Evolutionary conservation across 2,888 invertebrate species (phyloP).

Genomic region (Xylota sylvarum): DNA sequence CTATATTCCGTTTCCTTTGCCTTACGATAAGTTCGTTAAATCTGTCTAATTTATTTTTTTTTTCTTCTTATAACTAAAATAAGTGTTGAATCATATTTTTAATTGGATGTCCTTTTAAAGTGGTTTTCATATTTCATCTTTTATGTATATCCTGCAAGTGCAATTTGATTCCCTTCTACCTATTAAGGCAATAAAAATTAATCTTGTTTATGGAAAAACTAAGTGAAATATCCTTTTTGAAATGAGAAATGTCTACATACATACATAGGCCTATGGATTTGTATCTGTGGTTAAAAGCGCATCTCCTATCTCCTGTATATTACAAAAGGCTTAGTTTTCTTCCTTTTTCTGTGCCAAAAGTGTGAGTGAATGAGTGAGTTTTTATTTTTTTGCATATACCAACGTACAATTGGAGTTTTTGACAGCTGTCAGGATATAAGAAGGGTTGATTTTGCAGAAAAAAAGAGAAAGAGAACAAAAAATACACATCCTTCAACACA

Average conservation of each 20-base stretch:
- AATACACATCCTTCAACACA: constrained; percentile 49
- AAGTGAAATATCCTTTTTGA: constrained; percentile 50
- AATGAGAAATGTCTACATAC: constrained; percentile 44
- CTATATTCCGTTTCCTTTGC: background rate
- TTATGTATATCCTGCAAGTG: constrained; percentile 10
- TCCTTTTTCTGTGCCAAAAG: constrained; percentile 43
- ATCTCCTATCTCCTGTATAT: constrained; percentile 33
- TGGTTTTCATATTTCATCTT: background rate
- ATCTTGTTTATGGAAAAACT: constrained; percentile 28
- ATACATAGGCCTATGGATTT: constrained; percentile 51
- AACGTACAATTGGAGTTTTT: constrained; percentile 62
- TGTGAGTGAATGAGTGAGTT: constrained; percentile 43
- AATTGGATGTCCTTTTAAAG: constrained; percentile 7
- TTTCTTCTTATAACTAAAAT: constrained; percentile 4
- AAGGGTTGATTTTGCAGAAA: constrained; percentile 50
- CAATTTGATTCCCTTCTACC: constrained; percentile 5
- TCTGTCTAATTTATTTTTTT: constrained; percentile 56
- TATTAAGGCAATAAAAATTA: constrained; percentile 20
- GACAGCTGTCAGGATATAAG: constrained; percentile 73
- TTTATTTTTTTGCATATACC: constrained; percentile 37
- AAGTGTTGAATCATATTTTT: constrained; percentile 15
- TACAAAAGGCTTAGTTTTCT: constrained; percentile 38
- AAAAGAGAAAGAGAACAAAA: constrained; percentile 20
- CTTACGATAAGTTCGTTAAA: constrained; percentile 29
- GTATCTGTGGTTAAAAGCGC: constrained; percentile 64